These are phyloP conservation scores for Chiridota heheva DNA, from an alignment of 35 echinoderm and acorn worm genomes.

Conservation along the genomic window DNA sequence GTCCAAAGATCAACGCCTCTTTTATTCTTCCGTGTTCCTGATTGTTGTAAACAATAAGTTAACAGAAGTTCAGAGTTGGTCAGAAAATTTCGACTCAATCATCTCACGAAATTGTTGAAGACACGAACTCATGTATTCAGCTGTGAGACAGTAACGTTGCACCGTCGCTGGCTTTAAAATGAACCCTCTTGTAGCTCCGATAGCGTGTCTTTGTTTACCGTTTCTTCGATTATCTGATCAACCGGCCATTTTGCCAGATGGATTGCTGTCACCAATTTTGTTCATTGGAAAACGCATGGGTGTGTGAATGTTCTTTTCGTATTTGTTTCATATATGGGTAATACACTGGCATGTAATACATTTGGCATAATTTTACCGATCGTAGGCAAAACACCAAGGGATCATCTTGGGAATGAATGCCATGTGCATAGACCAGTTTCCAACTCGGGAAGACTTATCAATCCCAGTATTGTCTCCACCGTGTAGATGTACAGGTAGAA, in stretches of 20 bases:
- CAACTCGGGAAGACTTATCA: constrained; percentile 51
- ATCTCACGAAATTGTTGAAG: too few species aligned
- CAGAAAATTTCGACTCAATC: too few species aligned
- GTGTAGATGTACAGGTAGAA: constrained; percentile 60
- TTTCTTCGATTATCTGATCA: constrained; percentile 19
- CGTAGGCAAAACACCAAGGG: constrained; percentile 59
- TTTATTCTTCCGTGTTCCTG: too few species aligned
- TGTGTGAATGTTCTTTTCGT: background rate
- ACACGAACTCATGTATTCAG: too few species aligned
- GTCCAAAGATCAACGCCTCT: too few species aligned
- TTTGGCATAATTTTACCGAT: constrained; percentile 47
- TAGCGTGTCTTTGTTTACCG: constrained; percentile 24
- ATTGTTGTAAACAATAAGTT: too few species aligned
- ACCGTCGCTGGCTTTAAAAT: constrained; percentile 16
- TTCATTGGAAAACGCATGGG: background rate
- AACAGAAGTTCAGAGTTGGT: too few species aligned
- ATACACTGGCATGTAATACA: constrained; percentile 56
- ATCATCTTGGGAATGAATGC: constrained; percentile 35
- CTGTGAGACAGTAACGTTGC: too few species aligned
- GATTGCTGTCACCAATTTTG: background rate
- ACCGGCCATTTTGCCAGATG: constrained; percentile 21
- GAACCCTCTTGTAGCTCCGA: constrained; percentile 13
- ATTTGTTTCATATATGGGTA: constrained; percentile 23
- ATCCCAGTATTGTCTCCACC: constrained; percentile 56
- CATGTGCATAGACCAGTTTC: constrained; percentile 62